Percentiles rank a stretch among this genome's conserved stretches.
phyloP scores from a whole-genome alignment of 2,888 invertebrate species.

The Lumbricus terrestris region DNA sequence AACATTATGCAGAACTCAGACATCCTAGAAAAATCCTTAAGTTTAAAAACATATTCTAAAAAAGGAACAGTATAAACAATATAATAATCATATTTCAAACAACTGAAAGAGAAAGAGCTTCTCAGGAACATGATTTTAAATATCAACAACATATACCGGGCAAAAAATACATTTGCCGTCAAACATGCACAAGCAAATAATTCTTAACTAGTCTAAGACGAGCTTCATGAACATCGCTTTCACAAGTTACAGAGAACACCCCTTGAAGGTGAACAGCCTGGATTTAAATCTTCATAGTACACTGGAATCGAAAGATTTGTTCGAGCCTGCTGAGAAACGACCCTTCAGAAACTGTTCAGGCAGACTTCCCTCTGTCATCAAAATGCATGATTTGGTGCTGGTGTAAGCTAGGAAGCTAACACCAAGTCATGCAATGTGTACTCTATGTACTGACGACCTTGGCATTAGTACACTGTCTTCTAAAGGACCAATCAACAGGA shows the following conservation, averaged over 20 bases:
- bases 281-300: neutral
- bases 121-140: neutral
- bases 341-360: neutral
- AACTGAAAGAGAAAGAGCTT: neutral
- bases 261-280: neutral
- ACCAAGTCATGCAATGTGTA: neutral
- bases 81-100: neutral
- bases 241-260: neutral
- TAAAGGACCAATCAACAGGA: neutral
- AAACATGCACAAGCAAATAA: neutral
- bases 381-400: too few species aligned
- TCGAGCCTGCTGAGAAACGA: neutral
- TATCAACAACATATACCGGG: neutral
- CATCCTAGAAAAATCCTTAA: neutral
- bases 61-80: neutral
- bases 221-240: neutral
- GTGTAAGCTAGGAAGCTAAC: neutral
- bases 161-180: neutral
- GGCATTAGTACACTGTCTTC: neutral
- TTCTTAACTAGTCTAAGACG: neutral
- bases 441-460: neutral
- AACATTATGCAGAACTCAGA: neutral
- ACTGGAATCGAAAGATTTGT: neutral
- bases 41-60: neutral
- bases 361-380: neutral